Evolutionary conservation across 2,888 invertebrate species (phyloP).

Genomic region (Stenchaetothrips biformis): DNA sequence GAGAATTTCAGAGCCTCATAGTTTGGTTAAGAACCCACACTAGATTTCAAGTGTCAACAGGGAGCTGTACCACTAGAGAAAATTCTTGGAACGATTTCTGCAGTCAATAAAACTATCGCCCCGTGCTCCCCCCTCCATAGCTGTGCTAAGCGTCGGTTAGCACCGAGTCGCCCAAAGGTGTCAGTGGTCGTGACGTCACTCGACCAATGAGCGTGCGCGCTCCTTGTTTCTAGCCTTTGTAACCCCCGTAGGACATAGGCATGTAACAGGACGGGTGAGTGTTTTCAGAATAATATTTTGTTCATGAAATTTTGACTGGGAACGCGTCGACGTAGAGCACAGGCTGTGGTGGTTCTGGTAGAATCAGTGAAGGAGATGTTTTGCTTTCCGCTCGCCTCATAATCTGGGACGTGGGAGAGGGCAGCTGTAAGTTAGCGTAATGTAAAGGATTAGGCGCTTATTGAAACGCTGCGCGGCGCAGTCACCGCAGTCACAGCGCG

Average conservation of each 20-base stretch:
- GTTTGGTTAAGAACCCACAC: no score
- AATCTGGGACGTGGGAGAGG: not conserved
- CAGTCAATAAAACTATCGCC: no score
- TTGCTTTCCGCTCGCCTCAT: not conserved
- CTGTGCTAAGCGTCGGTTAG: no score
- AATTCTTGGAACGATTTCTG: no score
- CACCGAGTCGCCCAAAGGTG: not conserved
- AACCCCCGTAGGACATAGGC: slow-evolving; percentile 42
- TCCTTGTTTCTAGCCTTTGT: slow-evolving; percentile 39
- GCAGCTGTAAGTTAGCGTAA: not conserved
- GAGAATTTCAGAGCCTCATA: no score
- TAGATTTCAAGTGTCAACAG: no score
- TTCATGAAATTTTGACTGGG: slow-evolving; percentile 49
- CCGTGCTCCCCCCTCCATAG: no score
- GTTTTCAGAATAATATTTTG: slow-evolving; percentile 51
- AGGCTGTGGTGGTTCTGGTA: slow-evolving; percentile 2
- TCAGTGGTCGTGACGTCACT: slow-evolving; percentile 44
- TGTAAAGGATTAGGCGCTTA: not conserved
- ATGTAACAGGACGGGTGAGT: slow-evolving; percentile 50
- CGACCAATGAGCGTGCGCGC: slow-evolving; percentile 38
- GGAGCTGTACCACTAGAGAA: no score
- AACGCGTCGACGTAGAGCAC: slow-evolving; percentile 32
- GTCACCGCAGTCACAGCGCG: not conserved
- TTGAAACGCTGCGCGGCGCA: not conserved
- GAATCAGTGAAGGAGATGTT: not conserved